A percentile compares a stretch with the other conserved stretches of the same genome.
Conservation (phyloP, 2,113 vertebrate genomes). For the Neodon shergylaensis region DNA sequence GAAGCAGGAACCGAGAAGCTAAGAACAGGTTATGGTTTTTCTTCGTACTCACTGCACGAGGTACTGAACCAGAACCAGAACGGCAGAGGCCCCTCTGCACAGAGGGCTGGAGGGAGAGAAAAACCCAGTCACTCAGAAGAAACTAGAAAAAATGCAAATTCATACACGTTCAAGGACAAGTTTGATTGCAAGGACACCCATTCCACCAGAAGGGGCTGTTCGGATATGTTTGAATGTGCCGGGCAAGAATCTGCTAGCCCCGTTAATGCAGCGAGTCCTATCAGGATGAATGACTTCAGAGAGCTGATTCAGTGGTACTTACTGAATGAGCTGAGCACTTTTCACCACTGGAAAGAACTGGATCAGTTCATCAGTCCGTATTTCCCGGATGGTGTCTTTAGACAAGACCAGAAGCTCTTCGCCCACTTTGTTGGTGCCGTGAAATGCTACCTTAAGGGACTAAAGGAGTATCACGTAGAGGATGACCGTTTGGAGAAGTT, state of each 20-base stretch:
- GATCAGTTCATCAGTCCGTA: conserved; percentile 92
- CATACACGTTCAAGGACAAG: conserved; percentile 79
- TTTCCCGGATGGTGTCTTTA: conserved; percentile 95
- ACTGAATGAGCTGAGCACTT: conserved; percentile 91
- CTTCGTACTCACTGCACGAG: conserved; percentile 73
- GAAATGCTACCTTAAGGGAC: conserved; percentile 93
- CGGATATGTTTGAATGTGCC: conserved; percentile 86
- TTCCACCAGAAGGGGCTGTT: too few relatives aligned
- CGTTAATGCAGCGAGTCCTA: conserved; percentile 91
- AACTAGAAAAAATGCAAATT: conserved; percentile 77
- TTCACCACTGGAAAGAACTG: conserved; percentile 95
- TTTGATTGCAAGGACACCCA: conserved; percentile 49
- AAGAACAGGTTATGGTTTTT: conserved; percentile 80
- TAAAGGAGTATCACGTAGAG: conserved; percentile 90
- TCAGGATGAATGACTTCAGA: conserved; percentile 93
- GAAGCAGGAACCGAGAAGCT: conserved; percentile 82
- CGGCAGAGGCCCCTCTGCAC: conserved; percentile 70
- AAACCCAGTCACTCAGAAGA: conserved; percentile 77
- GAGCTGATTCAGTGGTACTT: conserved; percentile 92
- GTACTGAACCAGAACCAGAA: conserved; percentile 62
- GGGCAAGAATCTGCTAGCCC: conserved; percentile 91
- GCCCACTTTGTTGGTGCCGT: conserved; percentile 95
- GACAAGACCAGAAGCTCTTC: conserved; percentile 97
- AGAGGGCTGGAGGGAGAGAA: conserved; percentile 82
- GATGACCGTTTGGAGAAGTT: conserved; percentile 91